Conservation (phyloP, 2,113 vertebrate species). For the Datnioides undecimradiatus region DNA sequence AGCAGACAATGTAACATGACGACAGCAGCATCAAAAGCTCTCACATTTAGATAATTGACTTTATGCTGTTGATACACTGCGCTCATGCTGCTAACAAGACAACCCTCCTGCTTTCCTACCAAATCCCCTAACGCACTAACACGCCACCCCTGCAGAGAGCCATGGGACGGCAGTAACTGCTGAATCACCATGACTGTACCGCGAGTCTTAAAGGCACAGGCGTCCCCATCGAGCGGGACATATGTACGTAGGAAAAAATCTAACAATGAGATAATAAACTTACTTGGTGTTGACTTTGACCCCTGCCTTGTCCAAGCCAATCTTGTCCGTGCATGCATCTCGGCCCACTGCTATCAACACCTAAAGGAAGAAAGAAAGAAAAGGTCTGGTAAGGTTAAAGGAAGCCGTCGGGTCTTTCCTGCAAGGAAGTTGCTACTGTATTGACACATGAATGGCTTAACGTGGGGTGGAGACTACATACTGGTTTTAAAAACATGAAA, state of each 20-base stretch:
- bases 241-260: background rate
- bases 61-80: background rate
- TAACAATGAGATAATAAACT: constrained; percentile 62
- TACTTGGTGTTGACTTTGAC: constrained; percentile 92
- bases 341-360: constrained; percentile 94
- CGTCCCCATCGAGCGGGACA: background rate
- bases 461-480: background rate
- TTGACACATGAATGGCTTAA: background rate
- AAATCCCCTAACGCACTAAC: background rate
- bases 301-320: constrained; percentile 91
- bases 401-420: background rate
- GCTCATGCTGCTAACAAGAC: constrained; percentile 20
- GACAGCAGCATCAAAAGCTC: background rate
- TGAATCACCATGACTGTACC: constrained; percentile 81
- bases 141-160: background rate
- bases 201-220: constrained; percentile 63
- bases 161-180: constrained; percentile 63
- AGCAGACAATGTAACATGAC: background rate
- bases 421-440: background rate
- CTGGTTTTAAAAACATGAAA: no score
- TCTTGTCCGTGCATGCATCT: constrained; percentile 92
- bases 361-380: constrained; percentile 78
- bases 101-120: background rate
- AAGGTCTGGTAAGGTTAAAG: background rate
- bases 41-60: background rate